These are phyloP conservation scores for Nyctalus aviator DNA, from an alignment of 2,797 vertebrate genomes.

Conservation along the genomic window DNA sequence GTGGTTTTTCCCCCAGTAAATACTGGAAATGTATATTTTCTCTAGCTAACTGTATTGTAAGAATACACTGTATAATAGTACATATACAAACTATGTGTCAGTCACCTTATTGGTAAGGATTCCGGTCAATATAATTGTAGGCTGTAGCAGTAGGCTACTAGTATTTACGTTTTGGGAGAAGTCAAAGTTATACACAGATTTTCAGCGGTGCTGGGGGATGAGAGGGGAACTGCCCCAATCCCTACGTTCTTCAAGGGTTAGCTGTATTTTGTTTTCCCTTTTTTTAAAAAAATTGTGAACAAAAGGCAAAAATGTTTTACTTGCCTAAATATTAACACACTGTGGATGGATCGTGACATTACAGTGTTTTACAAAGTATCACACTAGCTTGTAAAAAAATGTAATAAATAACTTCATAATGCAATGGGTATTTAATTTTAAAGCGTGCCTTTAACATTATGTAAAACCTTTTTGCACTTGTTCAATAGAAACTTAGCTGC, in stretches of 20 bases:
- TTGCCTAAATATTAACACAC: background rate
- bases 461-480: no score
- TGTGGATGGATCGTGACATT: no score
- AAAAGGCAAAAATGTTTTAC: background rate
- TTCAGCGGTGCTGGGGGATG: background rate
- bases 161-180: background rate
- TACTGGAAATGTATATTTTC: background rate
- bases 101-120: background rate
- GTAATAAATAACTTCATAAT: no score
- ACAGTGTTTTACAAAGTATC: no score
- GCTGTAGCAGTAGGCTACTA: background rate
- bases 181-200: background rate
- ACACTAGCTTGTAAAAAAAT: no score
- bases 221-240: no score
- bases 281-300: background rate
- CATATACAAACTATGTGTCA: background rate
- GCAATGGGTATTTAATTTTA: no score
- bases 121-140: background rate
- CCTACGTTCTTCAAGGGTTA: background rate
- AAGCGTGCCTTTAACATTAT: no score
- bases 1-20: background rate
- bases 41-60: background rate
- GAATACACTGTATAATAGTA: background rate
- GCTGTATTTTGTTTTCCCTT: background rate
- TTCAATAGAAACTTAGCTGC: no score